Evolutionary conservation across 2,888 invertebrate genomes (phyloP), one percentile per base, ranked within the genome.

Genomic region (Cyclophora albipunctata): DNA sequence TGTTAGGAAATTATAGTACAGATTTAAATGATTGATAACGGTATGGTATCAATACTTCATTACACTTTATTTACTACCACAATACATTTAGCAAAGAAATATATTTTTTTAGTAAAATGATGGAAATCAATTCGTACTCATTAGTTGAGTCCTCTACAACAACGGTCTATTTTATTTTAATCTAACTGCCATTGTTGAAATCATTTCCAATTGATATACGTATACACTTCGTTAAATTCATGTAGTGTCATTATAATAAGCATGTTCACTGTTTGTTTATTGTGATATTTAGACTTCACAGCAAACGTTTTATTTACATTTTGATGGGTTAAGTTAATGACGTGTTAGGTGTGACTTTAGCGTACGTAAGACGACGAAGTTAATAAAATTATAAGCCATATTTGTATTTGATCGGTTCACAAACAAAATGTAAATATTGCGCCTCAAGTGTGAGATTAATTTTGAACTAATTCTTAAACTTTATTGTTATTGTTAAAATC

Each of bases 381-480:
- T 46, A 40, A 54, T 48, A 45, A 51, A 41, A 41, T 42, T 47
- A 42, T 34, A n/a, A 37, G 37, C 37, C 37, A 37, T 42, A 4
- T 47, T 42, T 41, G 4, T 42, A 42, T 34, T 34, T 7, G 34
- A 20, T 20, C 20, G 20, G 20, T 20, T 20, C 20, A 20, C 20
- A 5, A 42, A 54, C 59, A 51, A 51, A 61, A 52, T 57, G 61
- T 52, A 56, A 61, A 56, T 51, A 50, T 54, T 52, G 42, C 51
- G 45, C 51, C 63, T 63, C 61, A 55, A 65, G 66, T 70, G 71
- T 71, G 75, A 74, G 71, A 77, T 75, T 76, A 71, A 65, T 71
- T 62, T 59, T 50, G 62, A 55, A 59, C 69, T 64, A 63, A 72
- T 71, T 73, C 70, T 62, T 56, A 63, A 67, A 63, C 68, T 62